Base-by-base conservation (phyloP, 2,113 vertebrate genomes). In the Nothocercus nigrocapillus region DNA sequence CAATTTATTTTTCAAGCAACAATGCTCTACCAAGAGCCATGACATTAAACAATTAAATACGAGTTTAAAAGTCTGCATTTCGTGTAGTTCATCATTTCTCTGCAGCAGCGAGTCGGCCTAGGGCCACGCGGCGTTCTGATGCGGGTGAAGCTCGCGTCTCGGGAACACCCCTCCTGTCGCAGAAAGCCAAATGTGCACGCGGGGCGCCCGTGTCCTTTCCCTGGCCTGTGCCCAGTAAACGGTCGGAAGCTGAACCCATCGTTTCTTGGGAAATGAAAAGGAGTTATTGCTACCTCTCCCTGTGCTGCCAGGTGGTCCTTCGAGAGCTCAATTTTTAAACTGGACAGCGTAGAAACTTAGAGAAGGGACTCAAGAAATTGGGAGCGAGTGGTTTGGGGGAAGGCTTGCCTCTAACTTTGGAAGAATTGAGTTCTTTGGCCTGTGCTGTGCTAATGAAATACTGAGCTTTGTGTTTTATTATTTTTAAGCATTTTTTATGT, bases 1-100 rank as follows among this genome's bases (percentile, higher is more conserved):
- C 98, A 99, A 99, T 99, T 99, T 99, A 99, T 99, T 99, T 99
- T 99, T 99, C 98, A 99, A 99, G 99, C 99, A 99, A 99, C 99
- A 99, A 99, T 98, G 98, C 98, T 98, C 98, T 98, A 98, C 98
- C 98, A 98, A 98, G 98, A 99, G 98, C 98, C 98, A 98, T 99
- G 99, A 99, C 98, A 98, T 98, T 98, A 99, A 98, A 99, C 98
- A 99, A 99, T 99, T 99, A 99, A 99, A 99, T 98, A 98, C 96
- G 97, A 98, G 98, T 99, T 99, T 99, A 98, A 99, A 99, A 99
- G 98, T 98, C 97, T 98, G 97, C 97, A 98, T 98, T 99, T 99
- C 98, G 97, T 98, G 98, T 98, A 98, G 98, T 98, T 98, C 98
- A 99, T 98, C 97, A 98, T 98, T 98, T 97, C 97, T 95, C 58